Evolutionary conservation across 2,888 invertebrate genomes (phyloP), one percentile per base, ranked within the genome.

Genomic region (Callimorpha dominula): DNA sequence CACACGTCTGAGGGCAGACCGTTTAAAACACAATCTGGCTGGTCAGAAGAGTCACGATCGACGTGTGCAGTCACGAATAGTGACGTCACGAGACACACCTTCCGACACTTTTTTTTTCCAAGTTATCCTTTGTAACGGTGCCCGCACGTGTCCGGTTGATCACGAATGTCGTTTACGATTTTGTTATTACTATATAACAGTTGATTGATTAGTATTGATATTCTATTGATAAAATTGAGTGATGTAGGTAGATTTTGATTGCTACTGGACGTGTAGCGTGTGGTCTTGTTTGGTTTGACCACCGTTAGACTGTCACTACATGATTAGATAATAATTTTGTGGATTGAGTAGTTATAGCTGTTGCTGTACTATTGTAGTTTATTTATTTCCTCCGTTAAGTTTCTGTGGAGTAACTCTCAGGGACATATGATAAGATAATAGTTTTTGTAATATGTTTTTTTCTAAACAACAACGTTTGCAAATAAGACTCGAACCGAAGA

Each of bases 11-110:
- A 82, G 82, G 83, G 80, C 81, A 84, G 75, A 81, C 78, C 82
- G 82, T 82, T 85, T 85, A 82, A 77, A 73, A 78, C 78, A 78
- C 81, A 85, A 80, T 76, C 79, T 75, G 80, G 76, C 79, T 87
- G 89, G 89, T 87, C 89, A 89, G 86, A 83, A 86, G 76, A 89
- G 87, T 89, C 89, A 89, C 89, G 88, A 84, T 81, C 78, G 57
- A 75, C 71, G 80, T 83, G 80, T 84, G 84, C 83, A 85, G 89
- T 89, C 89, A 89, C 89, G 89, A 89, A 78, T 73, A 64, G 78
- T 89, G 86, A 89, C 89, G 89, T 89, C 88, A 88, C 81, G 79
- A 43, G 81, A 85, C 86, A 85, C 87, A 84, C 84, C 85, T 87
- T 87, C 81, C 72, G n/a, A 63, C 69, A 71, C 72, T 72, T 86